These are phyloP conservation scores for Sebastes nivosus DNA, from an alignment of 2,797 vertebrate species.

Conservation along the genomic window DNA sequence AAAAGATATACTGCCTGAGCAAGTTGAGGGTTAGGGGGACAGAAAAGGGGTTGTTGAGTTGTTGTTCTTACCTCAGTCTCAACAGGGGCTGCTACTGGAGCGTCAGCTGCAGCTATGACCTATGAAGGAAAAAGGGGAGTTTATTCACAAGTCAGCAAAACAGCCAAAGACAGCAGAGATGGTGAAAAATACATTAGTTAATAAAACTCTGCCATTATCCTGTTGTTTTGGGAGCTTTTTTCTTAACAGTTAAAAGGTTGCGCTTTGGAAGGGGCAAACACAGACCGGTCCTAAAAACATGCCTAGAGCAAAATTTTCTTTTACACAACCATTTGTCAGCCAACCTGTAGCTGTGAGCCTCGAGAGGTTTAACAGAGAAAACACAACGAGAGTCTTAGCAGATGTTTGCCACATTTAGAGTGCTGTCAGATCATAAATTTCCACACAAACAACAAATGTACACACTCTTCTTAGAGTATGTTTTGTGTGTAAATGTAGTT, in stretches of 20 bases:
- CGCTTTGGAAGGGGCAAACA: conserved; percentile 8
- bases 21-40: neutral
- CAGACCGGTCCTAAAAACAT: conserved; percentile 23
- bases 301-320: conserved; percentile 27
- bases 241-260: conserved; percentile 5
- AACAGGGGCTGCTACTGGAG: conserved; percentile 21
- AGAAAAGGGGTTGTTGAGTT: neutral
- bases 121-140: conserved; percentile 13
- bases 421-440: conserved; percentile 2
- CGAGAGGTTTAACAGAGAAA: neutral
- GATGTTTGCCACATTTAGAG: neutral
- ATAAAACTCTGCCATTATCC: neutral
- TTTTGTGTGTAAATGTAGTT: neutral
- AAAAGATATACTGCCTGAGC: neutral
- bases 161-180: too few relatives aligned
- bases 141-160: neutral
- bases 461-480: neutral
- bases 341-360: neutral
- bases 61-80: conserved; percentile 61
- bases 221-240: neutral
- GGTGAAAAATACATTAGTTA: neutral
- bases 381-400: neutral
- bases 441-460: neutral
- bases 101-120: conserved; percentile 42
- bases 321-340: neutral